Base-by-base conservation (phyloP, 1,140 invertebrate species). In the Drosophila rufa region DNA sequence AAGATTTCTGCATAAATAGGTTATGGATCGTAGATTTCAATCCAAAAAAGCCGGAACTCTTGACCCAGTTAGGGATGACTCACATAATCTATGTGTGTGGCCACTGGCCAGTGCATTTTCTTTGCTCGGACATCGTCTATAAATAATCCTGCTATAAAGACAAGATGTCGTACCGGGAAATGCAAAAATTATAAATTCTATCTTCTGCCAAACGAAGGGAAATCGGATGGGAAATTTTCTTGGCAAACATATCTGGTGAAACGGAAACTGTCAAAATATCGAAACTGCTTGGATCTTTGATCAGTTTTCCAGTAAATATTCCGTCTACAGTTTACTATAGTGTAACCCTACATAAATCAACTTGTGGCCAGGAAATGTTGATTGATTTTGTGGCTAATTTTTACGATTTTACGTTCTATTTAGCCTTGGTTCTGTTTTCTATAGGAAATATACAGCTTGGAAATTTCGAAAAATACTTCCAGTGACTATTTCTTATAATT, bases 41-140 rank as follows among this genome's bases (percentile, higher is more conserved):
- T 27, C 14, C 4, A 70, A 33, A n/a, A 33, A 33, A 42, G 22
- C 38, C 40, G 83, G 60, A 85, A 60, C 79, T 79, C 50, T 75
- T 81, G 85, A 80, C 84, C 80, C 77, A 89, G 78, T 84, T 89
- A 67, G 36, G 5, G 7, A 61, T 75, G 66, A 71, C 53, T 62
- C 66, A 80, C 48, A 27, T 22, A 22, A 22, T 22, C 60, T 36
- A 19, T 27, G 11, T 61, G 50, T 71, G 73, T 76, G 76, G 67
- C 46, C 68, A 51, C 14, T 45, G 62, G 77, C 51, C 73, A 73
- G 27, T 77, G 73, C 74, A 76, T 53, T 22, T 43, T 17, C 11
- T 22, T 33, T 11, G 48, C 27, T 40, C 62, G 55, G 53, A 40
- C 46, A 45, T n/a, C 8, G 42, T 45, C 64, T 77, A 77, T 77